These are phyloP conservation scores for Podotricha telesiphe DNA, from an alignment of 2,888 invertebrate species.

Conservation along the genomic window DNA sequence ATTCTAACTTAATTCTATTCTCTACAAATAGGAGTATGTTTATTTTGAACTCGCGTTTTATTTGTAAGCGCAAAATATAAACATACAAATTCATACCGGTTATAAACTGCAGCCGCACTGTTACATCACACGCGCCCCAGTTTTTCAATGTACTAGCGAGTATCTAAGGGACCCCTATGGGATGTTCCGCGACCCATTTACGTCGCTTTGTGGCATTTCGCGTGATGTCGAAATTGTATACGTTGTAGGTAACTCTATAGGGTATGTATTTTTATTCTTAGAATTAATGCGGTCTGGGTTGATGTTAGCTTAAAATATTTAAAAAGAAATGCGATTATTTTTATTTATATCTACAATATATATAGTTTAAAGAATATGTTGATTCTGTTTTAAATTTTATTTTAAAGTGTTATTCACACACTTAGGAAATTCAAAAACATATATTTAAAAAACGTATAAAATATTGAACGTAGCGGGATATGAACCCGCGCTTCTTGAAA, in stretches of 20 bases:
- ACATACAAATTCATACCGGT: not conserved
- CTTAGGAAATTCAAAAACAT: too few species aligned
- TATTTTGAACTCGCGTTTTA: not conserved
- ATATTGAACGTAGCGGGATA: too few species aligned
- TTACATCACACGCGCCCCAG: conserved; percentile 24
- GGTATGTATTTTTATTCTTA: conserved; percentile 9
- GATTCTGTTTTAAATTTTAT: too few species aligned
- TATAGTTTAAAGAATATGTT: too few species aligned
- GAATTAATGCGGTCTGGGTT: not conserved
- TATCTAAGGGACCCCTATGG: conserved; percentile 41
- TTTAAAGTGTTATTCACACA: too few species aligned
- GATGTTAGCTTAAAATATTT: not conserved
- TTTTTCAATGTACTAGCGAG: conserved; percentile 8
- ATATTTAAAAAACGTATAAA: too few species aligned
- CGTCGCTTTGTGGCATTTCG: conserved; percentile 30
- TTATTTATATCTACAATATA: too few species aligned
- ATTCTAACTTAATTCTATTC: not conserved
- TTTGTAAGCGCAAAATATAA: not conserved
- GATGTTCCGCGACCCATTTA: conserved; percentile 40
- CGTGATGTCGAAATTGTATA: conserved; percentile 28
- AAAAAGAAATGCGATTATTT: not conserved
- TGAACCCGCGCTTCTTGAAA: too few species aligned
- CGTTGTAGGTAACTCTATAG: conserved; percentile 22
- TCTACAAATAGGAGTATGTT: conserved; percentile 12
- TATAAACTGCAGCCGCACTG: conserved; percentile 15